A percentile compares a stretch with the other conserved stretches of the same genome.
phyloP scores from a whole-genome alignment of 2,113 vertebrate genomes.

The Rousettus leschenaultii region DNA sequence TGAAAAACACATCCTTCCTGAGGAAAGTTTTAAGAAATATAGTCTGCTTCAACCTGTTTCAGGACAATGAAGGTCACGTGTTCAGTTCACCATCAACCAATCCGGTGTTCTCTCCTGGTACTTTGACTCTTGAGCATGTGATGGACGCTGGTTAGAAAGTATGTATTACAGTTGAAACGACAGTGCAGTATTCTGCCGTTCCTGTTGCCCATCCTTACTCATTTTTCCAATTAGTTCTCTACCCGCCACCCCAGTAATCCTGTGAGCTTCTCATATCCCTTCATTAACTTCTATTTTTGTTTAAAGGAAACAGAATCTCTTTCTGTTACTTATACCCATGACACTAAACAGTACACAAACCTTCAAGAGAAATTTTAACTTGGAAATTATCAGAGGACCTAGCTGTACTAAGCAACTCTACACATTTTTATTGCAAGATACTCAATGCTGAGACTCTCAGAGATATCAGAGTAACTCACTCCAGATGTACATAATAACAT shows the following conservation, averaged over 20 bases:
- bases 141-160: background rate
- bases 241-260: background rate
- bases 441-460: background rate
- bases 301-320: background rate
- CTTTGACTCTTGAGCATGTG: background rate
- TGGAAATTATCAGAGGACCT: background rate
- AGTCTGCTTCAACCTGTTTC: background rate
- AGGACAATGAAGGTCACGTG: fast-evolving
- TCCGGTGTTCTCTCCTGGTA: background rate
- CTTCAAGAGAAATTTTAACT: background rate
- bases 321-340: background rate
- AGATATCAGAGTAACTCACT: constrained; percentile 11
- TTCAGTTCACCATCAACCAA: background rate
- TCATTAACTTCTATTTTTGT: background rate
- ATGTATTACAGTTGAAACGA: background rate
- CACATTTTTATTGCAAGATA: constrained; percentile 34
- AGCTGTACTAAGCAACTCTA: background rate
- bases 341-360: background rate
- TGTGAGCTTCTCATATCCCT: background rate
- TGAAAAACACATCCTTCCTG: background rate
- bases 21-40: background rate
- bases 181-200: background rate
- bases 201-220: background rate
- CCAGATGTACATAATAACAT: constrained; percentile 70
- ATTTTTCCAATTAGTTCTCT: background rate